phyloP scores from a whole-genome alignment of 2,888 invertebrate species.

The Volucella inflata region DNA sequence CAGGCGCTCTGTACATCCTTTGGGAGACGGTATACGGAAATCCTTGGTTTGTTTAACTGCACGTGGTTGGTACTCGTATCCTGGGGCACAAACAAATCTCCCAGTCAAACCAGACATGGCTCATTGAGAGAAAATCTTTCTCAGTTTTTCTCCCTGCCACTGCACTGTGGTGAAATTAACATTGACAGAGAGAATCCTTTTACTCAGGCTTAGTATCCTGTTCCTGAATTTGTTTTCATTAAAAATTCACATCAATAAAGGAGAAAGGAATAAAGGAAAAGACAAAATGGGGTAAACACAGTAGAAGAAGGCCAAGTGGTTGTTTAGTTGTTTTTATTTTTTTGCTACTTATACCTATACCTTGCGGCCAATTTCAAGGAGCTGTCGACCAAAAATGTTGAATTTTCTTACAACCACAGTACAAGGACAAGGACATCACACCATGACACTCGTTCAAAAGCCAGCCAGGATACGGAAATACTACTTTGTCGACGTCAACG shows the following conservation, averaged over 20 bases:
- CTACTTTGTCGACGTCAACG: too few species aligned
- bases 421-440: conserved; percentile 32
- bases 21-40: conserved; percentile 9
- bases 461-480: neutral
- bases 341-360: neutral
- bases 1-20: conserved; percentile 43
- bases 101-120: neutral
- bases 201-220: too few species aligned
- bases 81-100: conserved; percentile 31
- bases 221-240: conserved; percentile 25
- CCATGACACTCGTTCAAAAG: too few species aligned
- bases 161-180: conserved; percentile 42
- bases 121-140: conserved; percentile 13
- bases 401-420: neutral
- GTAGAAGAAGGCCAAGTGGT: conserved; percentile 45
- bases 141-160: neutral
- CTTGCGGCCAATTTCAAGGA: conserved; percentile 33
- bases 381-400: conserved; percentile 2
- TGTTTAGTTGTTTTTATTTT: conserved; percentile 18
- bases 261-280: neutral
- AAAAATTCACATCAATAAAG: neutral
- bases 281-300: conserved; percentile 21
- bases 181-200: conserved; percentile 5
- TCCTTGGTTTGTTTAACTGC: conserved; percentile 39
- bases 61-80: conserved; percentile 38